These are phyloP conservation scores for Montipora sp. DNA, from an alignment of 64 coral and sea anemone genomes.

Conservation along the genomic window DNA sequence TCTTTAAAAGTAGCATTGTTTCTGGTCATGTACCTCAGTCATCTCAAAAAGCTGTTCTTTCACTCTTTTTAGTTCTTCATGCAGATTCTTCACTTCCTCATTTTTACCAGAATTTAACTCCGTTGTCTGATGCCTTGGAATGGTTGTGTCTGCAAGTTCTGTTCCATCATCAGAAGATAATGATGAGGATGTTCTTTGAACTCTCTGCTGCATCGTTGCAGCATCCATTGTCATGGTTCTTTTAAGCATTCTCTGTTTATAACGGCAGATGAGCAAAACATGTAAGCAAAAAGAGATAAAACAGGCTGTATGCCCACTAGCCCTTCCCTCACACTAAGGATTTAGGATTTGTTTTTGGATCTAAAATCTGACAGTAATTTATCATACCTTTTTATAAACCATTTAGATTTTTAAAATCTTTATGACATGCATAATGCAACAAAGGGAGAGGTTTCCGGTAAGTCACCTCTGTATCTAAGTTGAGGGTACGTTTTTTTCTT, in stretches of 20 bases:
- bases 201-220: not conserved
- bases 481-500: too few species aligned
- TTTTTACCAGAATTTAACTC: not conserved
- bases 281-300: too few species aligned
- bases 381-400: too few species aligned
- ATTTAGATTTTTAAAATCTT: too few species aligned
- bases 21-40: constrained; percentile 51
- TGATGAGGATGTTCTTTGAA: not conserved
- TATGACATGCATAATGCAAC: too few species aligned
- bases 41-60: constrained; percentile 70
- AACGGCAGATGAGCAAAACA: not conserved
- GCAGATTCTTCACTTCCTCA: constrained; percentile 63
- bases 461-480: too few species aligned
- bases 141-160: not conserved
- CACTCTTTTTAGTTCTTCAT: constrained; percentile 69
- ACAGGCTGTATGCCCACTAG: too few species aligned
- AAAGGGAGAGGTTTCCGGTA: too few species aligned
- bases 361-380: too few species aligned
- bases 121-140: not conserved
- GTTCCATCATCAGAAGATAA: not conserved
- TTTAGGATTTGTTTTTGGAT: too few species aligned
- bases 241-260: constrained; percentile 17
- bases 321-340: too few species aligned
- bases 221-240: constrained; percentile 55
- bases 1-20: not conserved